Evolutionary conservation across 2,797 vertebrate genomes (phyloP), one percentile per base, ranked within the genome.

Genomic region (Channallabes apus): DNA sequence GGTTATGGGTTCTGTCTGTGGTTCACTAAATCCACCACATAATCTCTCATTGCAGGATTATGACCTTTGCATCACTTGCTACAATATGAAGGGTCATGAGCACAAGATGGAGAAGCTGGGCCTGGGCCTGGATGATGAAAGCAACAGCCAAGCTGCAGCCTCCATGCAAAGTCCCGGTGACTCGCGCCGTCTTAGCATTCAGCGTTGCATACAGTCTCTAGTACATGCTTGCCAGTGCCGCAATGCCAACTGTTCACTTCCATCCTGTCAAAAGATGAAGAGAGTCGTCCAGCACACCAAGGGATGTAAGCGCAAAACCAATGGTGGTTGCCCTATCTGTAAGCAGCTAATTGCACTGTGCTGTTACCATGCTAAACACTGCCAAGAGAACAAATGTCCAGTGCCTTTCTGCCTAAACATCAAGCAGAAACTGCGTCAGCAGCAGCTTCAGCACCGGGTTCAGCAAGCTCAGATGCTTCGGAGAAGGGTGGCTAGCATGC

Each of bases 81-180:
- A 98, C 92, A 97, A 97, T 95, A 96, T 94, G 93, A 99, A 99
- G 93, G 95, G 95, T 89, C 98, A 99, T 0, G 97, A 97, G 91
- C 98, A 99, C 95, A 99, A 98, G 94, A 99, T 99, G 98, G 98
- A 99, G 91, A 99, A 99, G 90, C 88, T 99, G 71, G 98, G 98
- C 81, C 96, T 99, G 0, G 98, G 98, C 85, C 92, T 99, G 87
- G 98, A 99, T 22, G 98, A 99, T 0, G 98, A 99, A 91, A 99
- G 96, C 93, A 97, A 96, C 94, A 98, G 94, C 93, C 96, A 97
- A 91, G 95, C 97, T 81, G 94, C 97, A 0, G 94, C 98, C 0
- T 95, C 98, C 83, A 98, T 96, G 1, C 97, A 99, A 95, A 99
- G 96, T 93, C 98, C 98, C 0, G 97, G 97, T 1, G 98, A 99